phyloP scores from a whole-genome alignment of 1,140 invertebrate genomes.

The Cyphomyrmex costatus region DNA sequence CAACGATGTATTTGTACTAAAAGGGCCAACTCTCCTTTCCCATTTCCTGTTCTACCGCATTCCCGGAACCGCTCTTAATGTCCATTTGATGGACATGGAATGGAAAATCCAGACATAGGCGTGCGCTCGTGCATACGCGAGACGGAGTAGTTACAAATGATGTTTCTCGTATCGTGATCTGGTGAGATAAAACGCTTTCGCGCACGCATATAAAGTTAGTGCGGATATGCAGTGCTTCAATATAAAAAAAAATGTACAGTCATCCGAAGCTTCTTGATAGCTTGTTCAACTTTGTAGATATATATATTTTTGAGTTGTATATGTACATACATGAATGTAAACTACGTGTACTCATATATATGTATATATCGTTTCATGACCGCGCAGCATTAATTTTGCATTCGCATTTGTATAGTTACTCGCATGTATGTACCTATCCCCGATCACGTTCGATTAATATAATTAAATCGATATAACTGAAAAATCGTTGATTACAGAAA shows the following conservation, averaged over 20 bases:
- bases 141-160: conserved; percentile 30
- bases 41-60: conserved; percentile 50
- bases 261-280: conserved; percentile 5
- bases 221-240: no score
- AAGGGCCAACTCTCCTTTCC: conserved; percentile 50
- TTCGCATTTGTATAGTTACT: neutral
- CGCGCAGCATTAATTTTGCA: conserved; percentile 16
- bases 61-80: conserved; percentile 46
- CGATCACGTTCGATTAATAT: neutral
- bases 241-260: neutral
- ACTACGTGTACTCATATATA: neutral
- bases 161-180: conserved; percentile 9
- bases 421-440: conserved; percentile 5
- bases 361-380: conserved; percentile 16
- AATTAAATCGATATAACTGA: neutral
- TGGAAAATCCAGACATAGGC: conserved; percentile 33
- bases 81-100: conserved; percentile 49
- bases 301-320: conserved; percentile 2
- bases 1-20: conserved; percentile 15
- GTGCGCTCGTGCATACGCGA: conserved; percentile 12
- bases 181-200: conserved; percentile 30
- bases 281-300: conserved; percentile 15
- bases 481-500: neutral
- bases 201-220: neutral
- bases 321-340: neutral